These are phyloP conservation scores for Amphiduros pacificus DNA, from an alignment of 2,888 invertebrate genomes.

Conservation along the genomic window DNA sequence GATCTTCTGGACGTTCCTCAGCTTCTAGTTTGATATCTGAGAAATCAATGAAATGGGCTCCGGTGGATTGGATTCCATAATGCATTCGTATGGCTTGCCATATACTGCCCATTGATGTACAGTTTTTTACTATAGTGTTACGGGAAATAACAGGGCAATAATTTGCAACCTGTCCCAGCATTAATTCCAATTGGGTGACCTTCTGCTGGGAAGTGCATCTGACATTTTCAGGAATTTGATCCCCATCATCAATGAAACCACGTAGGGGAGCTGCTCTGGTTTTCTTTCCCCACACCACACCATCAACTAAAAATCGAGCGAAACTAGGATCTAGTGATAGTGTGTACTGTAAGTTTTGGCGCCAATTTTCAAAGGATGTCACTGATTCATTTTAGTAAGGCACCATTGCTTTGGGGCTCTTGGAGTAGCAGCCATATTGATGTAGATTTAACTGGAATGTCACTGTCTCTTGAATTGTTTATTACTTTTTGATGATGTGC, in stretches of 20 bases:
- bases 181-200: slow-evolving; percentile 23
- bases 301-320: slow-evolving; percentile 24
- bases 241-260: slow-evolving; percentile 25
- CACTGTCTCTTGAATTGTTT: no score
- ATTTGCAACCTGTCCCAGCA: slow-evolving; percentile 31
- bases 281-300: slow-evolving; percentile 25
- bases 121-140: slow-evolving; percentile 15
- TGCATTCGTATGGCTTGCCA: slow-evolving; percentile 31
- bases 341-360: slow-evolving; percentile 26
- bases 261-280: slow-evolving; percentile 14
- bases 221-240: slow-evolving; percentile 6
- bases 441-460: no score
- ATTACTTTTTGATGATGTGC: no score
- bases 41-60: slow-evolving; percentile 31
- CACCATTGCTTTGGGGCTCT: slow-evolving; percentile 32
- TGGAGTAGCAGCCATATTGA: no score
- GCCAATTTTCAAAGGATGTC: slow-evolving; percentile 31
- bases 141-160: slow-evolving; percentile 20
- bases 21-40: slow-evolving; percentile 23
- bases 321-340: slow-evolving; percentile 28
- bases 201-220: slow-evolving; percentile 25
- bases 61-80: slow-evolving; percentile 36
- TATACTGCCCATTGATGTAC: slow-evolving; percentile 9
- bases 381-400: slow-evolving; percentile 29
- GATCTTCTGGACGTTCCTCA: slow-evolving; percentile 29